phyloP scores from a whole-genome alignment of 2,888 invertebrate species.

The Pandemis heparana region DNA sequence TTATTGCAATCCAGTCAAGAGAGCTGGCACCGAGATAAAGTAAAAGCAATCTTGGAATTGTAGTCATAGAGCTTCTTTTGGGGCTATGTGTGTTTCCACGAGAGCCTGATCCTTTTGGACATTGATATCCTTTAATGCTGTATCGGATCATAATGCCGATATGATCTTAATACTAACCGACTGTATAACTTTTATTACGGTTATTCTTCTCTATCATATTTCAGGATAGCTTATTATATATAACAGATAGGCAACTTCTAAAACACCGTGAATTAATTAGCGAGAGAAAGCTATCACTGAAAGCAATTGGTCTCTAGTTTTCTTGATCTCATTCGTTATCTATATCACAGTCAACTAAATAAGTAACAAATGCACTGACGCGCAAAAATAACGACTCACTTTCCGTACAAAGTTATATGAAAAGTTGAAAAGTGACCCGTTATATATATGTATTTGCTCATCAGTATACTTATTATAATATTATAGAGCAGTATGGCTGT shows the following conservation, averaged over 20 bases:
- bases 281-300: too few relatives aligned
- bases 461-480: too few relatives aligned
- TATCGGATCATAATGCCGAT: constrained; percentile 33
- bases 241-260: neutral
- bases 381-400: too few relatives aligned
- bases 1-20: constrained; percentile 22
- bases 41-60: constrained; percentile 14
- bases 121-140: constrained; percentile 38
- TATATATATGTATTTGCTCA: too few relatives aligned
- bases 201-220: neutral
- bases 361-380: too few relatives aligned
- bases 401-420: too few relatives aligned
- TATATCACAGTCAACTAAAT: too few relatives aligned
- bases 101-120: constrained; percentile 30
- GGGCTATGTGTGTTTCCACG: neutral
- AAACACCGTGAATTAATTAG: neutral
- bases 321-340: too few relatives aligned
- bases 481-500: too few relatives aligned
- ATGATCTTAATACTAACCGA: constrained; percentile 22
- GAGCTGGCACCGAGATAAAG: neutral
- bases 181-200: neutral
- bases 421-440: too few relatives aligned
- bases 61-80: neutral
- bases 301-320: too few relatives aligned
- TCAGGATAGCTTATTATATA: neutral